These are phyloP conservation scores for Caenorhabditis wallacei DNA, from an alignment of 2,888 invertebrate species.

Conservation along the genomic window DNA sequence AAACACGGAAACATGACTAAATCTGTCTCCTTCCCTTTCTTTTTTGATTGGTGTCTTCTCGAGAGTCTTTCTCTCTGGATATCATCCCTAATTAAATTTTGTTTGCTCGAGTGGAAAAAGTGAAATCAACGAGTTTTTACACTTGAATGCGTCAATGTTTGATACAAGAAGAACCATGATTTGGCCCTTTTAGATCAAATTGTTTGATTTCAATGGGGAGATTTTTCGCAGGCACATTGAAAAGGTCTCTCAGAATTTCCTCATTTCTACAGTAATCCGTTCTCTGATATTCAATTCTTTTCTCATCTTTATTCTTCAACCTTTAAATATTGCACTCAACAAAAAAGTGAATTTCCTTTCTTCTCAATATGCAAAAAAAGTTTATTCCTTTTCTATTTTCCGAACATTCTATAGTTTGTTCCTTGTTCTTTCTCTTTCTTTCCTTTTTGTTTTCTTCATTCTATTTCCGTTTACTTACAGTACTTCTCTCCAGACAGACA, in stretches of 20 bases:
- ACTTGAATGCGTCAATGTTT: slow-evolving; percentile 51
- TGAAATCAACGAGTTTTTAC: slow-evolving; percentile 35
- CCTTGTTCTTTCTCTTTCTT: slow-evolving; percentile 7
- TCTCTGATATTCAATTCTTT: too few relatives aligned
- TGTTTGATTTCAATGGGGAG: background rate
- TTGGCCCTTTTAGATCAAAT: slow-evolving; percentile 1
- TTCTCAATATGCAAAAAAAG: slow-evolving; percentile 36
- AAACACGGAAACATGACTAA: slow-evolving; percentile 20
- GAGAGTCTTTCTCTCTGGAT: slow-evolving; percentile 5
- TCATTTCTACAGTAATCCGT: background rate
- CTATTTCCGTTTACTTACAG: slow-evolving; percentile 1
- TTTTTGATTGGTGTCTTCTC: background rate
- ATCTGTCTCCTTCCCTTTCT: background rate
- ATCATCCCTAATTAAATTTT: slow-evolving; percentile 43
- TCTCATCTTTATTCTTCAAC: slow-evolving; percentile 25
- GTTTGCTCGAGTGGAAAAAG: slow-evolving; percentile 50
- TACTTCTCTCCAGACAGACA: background rate
- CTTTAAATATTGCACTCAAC: background rate
- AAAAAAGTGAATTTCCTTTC: background rate
- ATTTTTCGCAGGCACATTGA: background rate
- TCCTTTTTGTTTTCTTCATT: background rate
- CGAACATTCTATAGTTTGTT: slow-evolving; percentile 36
- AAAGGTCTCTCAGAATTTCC: slow-evolving; percentile 1
- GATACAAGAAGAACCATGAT: slow-evolving; percentile 7
- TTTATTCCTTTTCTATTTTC: slow-evolving; percentile 5